phyloP scores from a whole-genome alignment of 2,113 vertebrate species.

The Saguinus imperator region DNA sequence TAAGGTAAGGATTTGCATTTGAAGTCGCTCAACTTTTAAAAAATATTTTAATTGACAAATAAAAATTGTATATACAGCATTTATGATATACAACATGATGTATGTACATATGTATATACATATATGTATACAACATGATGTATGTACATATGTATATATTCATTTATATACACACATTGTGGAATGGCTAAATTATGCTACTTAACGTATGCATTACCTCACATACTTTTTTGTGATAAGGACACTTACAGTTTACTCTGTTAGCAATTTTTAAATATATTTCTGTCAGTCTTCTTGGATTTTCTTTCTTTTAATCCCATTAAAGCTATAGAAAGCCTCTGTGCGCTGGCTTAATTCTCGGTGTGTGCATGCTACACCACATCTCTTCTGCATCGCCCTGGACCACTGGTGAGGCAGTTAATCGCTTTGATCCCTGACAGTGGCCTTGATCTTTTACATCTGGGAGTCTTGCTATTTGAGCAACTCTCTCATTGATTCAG shows the following conservation, averaged over 20 bases:
- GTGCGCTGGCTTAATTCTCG: conserved; percentile 58
- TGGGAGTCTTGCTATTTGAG: conserved; percentile 55
- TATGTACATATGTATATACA: not conserved
- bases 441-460: conserved; percentile 70
- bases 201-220: not conserved
- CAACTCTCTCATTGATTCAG: conserved; percentile 61
- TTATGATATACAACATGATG: not conserved
- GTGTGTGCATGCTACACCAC: not conserved
- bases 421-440: conserved; percentile 65
- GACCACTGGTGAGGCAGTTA: conserved; percentile 52
- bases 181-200: not conserved
- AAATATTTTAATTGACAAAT: not conserved
- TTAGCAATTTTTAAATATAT: not conserved
- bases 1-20: not conserved
- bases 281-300: conserved; percentile 53
- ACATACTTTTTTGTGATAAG: not conserved
- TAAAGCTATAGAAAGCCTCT: conserved; percentile 38
- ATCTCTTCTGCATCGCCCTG: conserved; percentile 58
- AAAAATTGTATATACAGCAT: not conserved
- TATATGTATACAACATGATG: too few species aligned
- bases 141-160: too few species aligned
- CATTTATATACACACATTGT: not conserved
- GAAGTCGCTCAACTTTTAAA: conserved; percentile 49
- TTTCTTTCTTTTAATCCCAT: conserved; percentile 55
- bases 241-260: not conserved